Percentiles rank a stretch among this genome's conserved stretches.
Conservation (phyloP, 1,140 invertebrate genomes). For the Leptonema lineaticorne region DNA sequence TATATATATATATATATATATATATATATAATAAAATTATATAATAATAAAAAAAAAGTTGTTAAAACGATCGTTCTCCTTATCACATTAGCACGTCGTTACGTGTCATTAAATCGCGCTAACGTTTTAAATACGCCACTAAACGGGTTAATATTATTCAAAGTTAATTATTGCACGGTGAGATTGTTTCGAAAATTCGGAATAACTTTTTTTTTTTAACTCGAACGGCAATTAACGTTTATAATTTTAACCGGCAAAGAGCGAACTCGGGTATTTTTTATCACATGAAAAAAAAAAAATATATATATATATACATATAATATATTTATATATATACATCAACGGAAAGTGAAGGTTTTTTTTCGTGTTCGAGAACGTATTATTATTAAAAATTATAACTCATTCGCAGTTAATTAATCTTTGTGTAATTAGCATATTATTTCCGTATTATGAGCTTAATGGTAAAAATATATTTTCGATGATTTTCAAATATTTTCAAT, state of each 20-base stretch:
- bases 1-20: not conserved
- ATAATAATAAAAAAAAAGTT: no score
- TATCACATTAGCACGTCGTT: not conserved
- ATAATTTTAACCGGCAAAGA: not conserved
- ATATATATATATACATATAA: no score
- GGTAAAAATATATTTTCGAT: no score
- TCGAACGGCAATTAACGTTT: not conserved
- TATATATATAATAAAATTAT: not conserved
- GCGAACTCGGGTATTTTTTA: not conserved
- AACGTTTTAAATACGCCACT: not conserved
- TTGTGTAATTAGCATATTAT: constrained; percentile 3
- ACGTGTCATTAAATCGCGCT: not conserved
- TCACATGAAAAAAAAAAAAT: no score
- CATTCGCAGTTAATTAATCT: constrained; percentile 3
- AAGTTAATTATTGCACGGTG: not conserved
- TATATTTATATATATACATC: no score
- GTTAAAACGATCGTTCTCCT: no score
- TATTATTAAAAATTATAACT: constrained; percentile 17
- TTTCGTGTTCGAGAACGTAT: not conserved
- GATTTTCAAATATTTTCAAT: no score
- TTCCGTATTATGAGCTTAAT: no score
- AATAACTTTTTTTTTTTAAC: not conserved
- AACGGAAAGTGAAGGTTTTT: no score
- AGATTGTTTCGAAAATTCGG: not conserved
- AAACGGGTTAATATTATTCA: not conserved